Evolutionary conservation across 2,113 vertebrate species (phyloP).

Genomic region (Tachysurus vachellii): DNA sequence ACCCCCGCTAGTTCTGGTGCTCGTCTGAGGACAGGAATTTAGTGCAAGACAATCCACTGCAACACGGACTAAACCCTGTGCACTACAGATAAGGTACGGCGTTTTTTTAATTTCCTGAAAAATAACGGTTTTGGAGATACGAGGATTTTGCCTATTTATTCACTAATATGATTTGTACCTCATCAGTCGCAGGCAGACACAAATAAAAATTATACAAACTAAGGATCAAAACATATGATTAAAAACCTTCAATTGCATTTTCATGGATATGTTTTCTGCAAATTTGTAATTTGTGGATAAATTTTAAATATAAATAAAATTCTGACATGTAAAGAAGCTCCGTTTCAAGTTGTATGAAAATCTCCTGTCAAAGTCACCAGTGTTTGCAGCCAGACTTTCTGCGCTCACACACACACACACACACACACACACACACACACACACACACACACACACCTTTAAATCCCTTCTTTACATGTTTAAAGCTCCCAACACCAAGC

Average conservation of each 20-base stretch:
- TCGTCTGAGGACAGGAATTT: too few relatives aligned
- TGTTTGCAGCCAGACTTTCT: neutral
- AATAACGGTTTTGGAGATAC: too few relatives aligned
- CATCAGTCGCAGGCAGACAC: neutral
- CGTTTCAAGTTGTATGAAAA: neutral
- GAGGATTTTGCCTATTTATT: too few relatives aligned
- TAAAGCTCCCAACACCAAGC: conserved; percentile 49
- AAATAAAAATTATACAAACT: neutral
- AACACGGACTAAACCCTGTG: too few relatives aligned
- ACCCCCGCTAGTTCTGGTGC: too few relatives aligned
- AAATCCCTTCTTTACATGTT: conserved; percentile 46
- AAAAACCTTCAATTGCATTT: neutral
- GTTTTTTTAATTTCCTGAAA: too few relatives aligned
- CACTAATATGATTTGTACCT: neutral
- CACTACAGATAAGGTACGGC: too few relatives aligned
- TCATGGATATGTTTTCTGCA: neutral
- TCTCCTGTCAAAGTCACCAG: neutral
- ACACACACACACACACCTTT: conserved; percentile 29
- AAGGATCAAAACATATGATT: neutral
- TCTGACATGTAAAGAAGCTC: neutral
- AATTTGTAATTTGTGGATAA: neutral
- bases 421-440: neutral
- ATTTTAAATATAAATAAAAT: neutral
- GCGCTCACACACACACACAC: conserved; percentile 1
- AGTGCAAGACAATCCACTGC: too few relatives aligned